Evolutionary conservation across 2,113 vertebrate genomes (phyloP), one percentile per base, ranked within the genome.

Genomic region (Poicephalus meyeri): DNA sequence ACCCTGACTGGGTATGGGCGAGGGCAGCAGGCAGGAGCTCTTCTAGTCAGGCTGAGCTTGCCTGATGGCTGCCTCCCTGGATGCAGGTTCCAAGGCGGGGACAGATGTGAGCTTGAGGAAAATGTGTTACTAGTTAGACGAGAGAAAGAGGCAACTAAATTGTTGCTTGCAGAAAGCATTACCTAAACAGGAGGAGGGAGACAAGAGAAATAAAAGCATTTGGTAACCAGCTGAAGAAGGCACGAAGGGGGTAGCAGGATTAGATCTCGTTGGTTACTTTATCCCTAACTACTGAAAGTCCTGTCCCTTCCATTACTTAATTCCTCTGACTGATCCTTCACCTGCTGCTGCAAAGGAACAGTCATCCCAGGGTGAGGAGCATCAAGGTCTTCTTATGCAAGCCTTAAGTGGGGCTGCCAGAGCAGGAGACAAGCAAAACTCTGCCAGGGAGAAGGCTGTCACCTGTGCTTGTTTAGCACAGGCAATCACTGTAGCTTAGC

Each of bases 1-100:
- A 39, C 37, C 37, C 20, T 61, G 44, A 33, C 0, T 0, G 5
- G 31, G 20, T 33, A 16, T 0, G 2, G 16, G 23, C 13, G 28
- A 64, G 29, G 16, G 28, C 11, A 61, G 33, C 13, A 71, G 35
- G 10, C 8, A 12, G 18, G 69, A 80, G 13, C 13, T 60, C 39
- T 50, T 49, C 9, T 25, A 10, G 31, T 39, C 10, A 0, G 11
- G 2, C 24, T 61, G 82, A 86, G 21, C 5, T 76, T 73, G 44
- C 53, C 66, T 53, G 20, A 23, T 47, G 33, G 13, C 31, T 70
- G 5, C 58, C 17, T 0, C 1, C 23, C 58, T 55, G 17, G 71
- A 82, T 16, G 10, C 26, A 77, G 49, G 16, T 41, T 25, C 15
- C 58, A 88, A 77, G 31, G 26, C 0, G 2, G 16, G 37, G 14